phyloP scores from a whole-genome alignment of 2,797 vertebrate species.

The Cuniculus paca region DNA sequence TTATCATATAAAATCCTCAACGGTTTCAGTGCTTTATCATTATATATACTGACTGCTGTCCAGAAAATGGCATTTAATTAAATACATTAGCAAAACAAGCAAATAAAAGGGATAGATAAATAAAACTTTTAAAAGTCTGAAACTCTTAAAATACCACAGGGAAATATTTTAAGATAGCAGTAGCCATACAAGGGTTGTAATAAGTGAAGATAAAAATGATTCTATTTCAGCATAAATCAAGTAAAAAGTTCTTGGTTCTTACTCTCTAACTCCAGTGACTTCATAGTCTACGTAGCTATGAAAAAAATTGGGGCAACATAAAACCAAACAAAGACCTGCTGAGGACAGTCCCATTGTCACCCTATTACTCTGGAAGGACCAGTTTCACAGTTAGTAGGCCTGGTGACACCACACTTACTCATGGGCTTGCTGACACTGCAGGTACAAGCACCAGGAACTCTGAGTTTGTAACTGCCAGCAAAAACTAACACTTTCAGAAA shows the following conservation, averaged over 20 bases:
- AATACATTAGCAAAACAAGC: neutral
- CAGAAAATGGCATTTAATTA: slow-evolving; percentile 37
- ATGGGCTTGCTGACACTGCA: neutral
- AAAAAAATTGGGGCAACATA: neutral
- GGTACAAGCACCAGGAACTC: neutral
- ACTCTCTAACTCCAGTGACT: neutral
- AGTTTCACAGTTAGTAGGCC: neutral
- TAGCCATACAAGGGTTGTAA: neutral
- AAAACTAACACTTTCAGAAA: neutral
- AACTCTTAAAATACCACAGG: neutral
- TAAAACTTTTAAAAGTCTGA: neutral
- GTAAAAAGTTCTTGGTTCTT: neutral
- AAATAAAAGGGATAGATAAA: neutral
- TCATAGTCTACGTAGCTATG: neutral
- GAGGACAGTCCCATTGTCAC: neutral
- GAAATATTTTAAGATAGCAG: neutral
- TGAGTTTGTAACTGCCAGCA: neutral
- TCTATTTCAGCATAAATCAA: neutral
- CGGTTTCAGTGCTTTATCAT: neutral
- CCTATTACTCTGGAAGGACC: neutral
- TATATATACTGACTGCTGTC: neutral
- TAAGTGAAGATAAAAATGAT: neutral
- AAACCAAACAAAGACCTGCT: neutral
- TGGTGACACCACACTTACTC: neutral
- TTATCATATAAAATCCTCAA: neutral